Evolutionary conservation across 1,140 invertebrate species (phyloP).

Genomic region (Rhyzopertha dominica): DNA sequence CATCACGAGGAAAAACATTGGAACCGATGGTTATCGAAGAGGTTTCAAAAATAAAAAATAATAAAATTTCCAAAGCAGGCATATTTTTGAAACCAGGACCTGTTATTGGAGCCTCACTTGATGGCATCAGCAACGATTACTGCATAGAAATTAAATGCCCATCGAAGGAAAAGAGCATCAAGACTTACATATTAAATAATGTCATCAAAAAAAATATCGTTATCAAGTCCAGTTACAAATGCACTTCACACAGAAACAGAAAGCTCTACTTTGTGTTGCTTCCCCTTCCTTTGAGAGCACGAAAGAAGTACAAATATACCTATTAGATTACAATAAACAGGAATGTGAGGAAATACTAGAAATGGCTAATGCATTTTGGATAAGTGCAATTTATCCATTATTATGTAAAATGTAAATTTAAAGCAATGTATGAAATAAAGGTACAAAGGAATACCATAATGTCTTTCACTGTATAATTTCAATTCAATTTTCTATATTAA

Average conservation of each 20-base stretch:
- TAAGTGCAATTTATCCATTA: too few species aligned
- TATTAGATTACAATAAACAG: too few species aligned
- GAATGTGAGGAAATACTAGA: too few species aligned
- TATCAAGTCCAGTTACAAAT: slow-evolving; percentile 50
- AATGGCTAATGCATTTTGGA: too few species aligned
- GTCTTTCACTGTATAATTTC: too few species aligned
- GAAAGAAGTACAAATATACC: too few species aligned
- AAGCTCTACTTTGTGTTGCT: slow-evolving; percentile 19
- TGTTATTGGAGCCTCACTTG: slow-evolving; percentile 44
- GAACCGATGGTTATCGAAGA: slow-evolving; percentile 27
- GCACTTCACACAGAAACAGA: slow-evolving; percentile 37
- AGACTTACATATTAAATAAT: slow-evolving; percentile 23
- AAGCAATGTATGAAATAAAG: too few species aligned
- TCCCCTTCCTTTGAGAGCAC: slow-evolving; percentile 23
- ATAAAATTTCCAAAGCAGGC: slow-evolving; percentile 16
- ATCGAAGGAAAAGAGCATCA: slow-evolving; percentile 41
- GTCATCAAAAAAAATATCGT: slow-evolving; percentile 40
- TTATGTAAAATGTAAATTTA: too few species aligned
- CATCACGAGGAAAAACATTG: slow-evolving; percentile 32
- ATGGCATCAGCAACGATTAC: slow-evolving; percentile 45
- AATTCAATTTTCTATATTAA: too few species aligned
- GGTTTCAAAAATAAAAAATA: slow-evolving; percentile 21
- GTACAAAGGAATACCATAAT: too few species aligned
- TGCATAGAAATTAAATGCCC: slow-evolving; percentile 49
- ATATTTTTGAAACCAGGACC: slow-evolving; percentile 17